Conservation (phyloP, 2,797 vertebrate genomes). For the Bothrops alternatus region DNA sequence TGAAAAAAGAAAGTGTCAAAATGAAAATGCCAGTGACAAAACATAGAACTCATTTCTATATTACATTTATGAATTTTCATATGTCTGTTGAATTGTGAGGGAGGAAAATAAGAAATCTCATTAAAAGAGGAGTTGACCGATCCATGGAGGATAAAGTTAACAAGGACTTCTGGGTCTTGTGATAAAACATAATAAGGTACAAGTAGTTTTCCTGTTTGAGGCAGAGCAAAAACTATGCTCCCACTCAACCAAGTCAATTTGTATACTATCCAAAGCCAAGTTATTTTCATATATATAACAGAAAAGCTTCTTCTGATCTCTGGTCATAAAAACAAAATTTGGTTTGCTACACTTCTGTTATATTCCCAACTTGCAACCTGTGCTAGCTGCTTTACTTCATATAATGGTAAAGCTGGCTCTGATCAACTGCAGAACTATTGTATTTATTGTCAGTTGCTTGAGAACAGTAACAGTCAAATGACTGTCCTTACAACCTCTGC, state of each 20-base stretch:
- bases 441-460: background rate
- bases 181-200: background rate
- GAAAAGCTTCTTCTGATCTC: background rate
- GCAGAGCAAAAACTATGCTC: background rate
- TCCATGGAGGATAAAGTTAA: background rate
- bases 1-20: background rate
- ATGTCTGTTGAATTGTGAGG: background rate
- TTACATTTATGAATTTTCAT: background rate
- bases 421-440: background rate
- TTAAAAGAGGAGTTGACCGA: background rate
- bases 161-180: too few species aligned
- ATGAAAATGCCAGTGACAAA: constrained; percentile 1
- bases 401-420: background rate
- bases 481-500: background rate
- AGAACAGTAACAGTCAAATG: background rate
- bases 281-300: background rate
- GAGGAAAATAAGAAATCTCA: background rate
- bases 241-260: background rate
- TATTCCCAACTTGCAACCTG: background rate
- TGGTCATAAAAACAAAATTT: background rate
- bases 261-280: background rate
- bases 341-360: background rate
- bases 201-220: background rate
- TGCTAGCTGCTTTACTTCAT: background rate
- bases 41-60: background rate